A percentile compares a stretch with the other conserved stretches of the same genome.
Conservation (phyloP, 1,140 invertebrate species). For the Aphis gossypii region DNA sequence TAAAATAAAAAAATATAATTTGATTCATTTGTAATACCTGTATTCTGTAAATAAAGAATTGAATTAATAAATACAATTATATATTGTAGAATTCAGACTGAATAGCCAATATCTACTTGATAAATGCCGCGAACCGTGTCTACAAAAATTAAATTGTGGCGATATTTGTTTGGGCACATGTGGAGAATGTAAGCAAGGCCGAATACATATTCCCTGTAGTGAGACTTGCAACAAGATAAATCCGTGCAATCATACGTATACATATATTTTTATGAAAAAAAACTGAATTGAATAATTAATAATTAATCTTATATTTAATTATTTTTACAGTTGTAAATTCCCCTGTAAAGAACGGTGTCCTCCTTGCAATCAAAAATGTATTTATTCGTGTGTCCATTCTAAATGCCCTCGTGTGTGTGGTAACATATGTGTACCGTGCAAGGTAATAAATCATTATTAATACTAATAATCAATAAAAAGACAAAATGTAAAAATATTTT, state of each 20-base stretch:
- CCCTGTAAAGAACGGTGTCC: conserved; percentile 71
- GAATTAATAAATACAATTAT: background rate
- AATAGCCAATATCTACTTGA: background rate
- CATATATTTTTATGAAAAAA: background rate
- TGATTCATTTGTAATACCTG: too few species aligned
- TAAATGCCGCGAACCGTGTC: background rate
- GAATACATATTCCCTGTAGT: background rate
- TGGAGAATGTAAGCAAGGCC: background rate
- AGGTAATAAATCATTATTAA: conserved; percentile 63
- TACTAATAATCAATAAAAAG: background rate
- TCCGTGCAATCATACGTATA: background rate
- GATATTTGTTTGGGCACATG: background rate
- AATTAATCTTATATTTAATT: background rate
- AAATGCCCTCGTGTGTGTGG: conserved; percentile 70
- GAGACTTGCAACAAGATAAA: background rate
- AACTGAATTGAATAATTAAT: background rate
- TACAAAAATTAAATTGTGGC: background rate
- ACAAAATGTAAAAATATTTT: background rate
- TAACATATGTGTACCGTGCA: conserved; percentile 69
- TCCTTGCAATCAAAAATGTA: conserved; percentile 70
- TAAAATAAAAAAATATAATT: too few species aligned
- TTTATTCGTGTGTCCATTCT: conserved; percentile 69
- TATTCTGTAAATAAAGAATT: background rate
- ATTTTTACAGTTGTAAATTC: conserved; percentile 69
- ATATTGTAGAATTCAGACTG: background rate